These are phyloP conservation scores for Musca vetustissima DNA, from an alignment of 1,140 invertebrate genomes.

Conservation along the genomic window DNA sequence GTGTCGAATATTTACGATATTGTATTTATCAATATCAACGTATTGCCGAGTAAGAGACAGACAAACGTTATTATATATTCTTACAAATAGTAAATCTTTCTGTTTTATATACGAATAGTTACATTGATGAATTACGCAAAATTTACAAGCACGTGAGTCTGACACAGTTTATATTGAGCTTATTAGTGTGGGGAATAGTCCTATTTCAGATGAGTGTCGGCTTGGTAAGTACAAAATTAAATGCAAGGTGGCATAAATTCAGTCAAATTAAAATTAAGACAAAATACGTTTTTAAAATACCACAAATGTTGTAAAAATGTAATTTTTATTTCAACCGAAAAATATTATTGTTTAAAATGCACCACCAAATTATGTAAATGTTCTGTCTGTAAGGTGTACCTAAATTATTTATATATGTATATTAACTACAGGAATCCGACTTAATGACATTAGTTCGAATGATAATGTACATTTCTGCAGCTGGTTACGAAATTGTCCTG, in stretches of 20 bases:
- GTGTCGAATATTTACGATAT: constrained; percentile 42
- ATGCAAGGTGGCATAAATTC: too few relatives aligned
- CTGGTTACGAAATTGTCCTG: constrained; percentile 45
- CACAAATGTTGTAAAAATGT: too few relatives aligned
- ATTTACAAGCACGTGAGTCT: constrained; percentile 41
- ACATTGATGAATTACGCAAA: constrained; percentile 30
- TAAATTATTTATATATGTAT: neutral
- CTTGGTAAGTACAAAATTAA: constrained; percentile 31
- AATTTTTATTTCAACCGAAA: too few relatives aligned
- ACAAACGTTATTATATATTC: neutral
- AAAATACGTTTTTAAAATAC: too few relatives aligned
- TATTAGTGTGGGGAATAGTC: constrained; percentile 40
- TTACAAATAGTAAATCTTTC: neutral
- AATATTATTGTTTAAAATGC: too few relatives aligned
- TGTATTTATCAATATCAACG: constrained; percentile 48
- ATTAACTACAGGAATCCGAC: constrained; percentile 16
- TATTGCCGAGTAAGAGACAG: constrained; percentile 32
- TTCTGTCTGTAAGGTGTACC: too few relatives aligned
- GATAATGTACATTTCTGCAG: constrained; percentile 43
- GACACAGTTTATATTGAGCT: constrained; percentile 44
- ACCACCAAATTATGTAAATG: too few relatives aligned
- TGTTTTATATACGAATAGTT: neutral
- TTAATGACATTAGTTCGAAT: constrained; percentile 34
- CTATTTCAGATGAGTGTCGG: constrained; percentile 48
- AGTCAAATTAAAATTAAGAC: too few relatives aligned